phyloP scores from a whole-genome alignment of 2,113 vertebrate genomes.

The Pao palembangensis region DNA sequence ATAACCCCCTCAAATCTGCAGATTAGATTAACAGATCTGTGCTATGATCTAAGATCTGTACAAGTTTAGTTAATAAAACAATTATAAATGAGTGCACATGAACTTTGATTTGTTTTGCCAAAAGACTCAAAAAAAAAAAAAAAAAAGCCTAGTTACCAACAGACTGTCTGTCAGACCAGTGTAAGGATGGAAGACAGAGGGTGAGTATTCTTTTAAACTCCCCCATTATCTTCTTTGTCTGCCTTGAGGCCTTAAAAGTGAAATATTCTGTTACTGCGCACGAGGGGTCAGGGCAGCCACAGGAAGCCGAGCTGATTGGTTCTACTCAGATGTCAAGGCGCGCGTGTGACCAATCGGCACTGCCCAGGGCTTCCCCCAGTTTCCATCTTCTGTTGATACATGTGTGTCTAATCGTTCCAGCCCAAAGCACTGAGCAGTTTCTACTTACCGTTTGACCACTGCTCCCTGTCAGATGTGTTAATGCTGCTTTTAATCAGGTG shows the following conservation, averaged over 20 bases:
- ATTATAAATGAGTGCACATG: no score
- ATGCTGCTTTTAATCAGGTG: conserved; percentile 73
- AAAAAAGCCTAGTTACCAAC: no score
- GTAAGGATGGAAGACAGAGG: no score
- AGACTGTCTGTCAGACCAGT: no score
- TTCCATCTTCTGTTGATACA: conserved; percentile 32
- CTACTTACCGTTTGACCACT: conserved; percentile 62
- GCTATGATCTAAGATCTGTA: no score
- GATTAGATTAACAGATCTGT: no score
- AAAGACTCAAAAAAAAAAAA: no score
- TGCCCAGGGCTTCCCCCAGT: conserved; percentile 59
- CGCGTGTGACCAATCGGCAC: conserved; percentile 76
- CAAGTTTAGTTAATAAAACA: no score
- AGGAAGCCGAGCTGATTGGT: conserved; percentile 75
- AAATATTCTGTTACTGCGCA: conserved; percentile 71
- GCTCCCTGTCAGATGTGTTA: conserved; percentile 72
- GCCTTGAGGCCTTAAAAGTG: conserved; percentile 32
- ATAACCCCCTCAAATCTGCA: no score
- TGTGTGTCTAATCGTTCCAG: conserved; percentile 73
- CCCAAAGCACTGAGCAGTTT: conserved; percentile 60
- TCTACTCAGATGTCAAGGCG: conserved; percentile 66
- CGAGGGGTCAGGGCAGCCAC: conserved; percentile 71
- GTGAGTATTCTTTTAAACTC: not conserved
- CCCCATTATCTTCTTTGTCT: conserved; percentile 8
- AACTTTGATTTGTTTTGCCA: no score